These are phyloP conservation scores for Chiloscyllium plagiosum DNA, from an alignment of 2,113 vertebrate species.

Conservation along the genomic window DNA sequence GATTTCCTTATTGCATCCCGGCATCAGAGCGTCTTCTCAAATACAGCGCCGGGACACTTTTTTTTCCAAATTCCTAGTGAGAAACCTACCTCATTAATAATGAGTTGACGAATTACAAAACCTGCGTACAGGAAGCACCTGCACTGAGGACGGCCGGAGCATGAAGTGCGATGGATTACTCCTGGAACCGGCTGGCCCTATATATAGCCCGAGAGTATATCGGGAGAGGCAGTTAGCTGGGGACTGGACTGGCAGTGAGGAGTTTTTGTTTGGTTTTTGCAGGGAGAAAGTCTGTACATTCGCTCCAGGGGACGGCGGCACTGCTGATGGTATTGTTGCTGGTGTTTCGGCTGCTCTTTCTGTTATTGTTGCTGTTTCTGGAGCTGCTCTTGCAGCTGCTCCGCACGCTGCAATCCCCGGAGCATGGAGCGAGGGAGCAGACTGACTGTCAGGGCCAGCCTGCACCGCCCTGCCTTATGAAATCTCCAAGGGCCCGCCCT, in stretches of 20 bases:
- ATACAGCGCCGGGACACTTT: slow-evolving; percentile 45
- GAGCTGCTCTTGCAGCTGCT: not conserved
- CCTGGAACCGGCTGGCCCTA: not conserved
- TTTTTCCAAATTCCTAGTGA: not conserved
- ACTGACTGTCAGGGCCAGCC: not conserved
- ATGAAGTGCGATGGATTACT: not conserved
- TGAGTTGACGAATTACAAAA: not conserved
- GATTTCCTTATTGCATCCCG: slow-evolving; percentile 1
- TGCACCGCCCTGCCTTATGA: slow-evolving; percentile 20
- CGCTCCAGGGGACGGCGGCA: not conserved
- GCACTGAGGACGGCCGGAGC: not conserved
- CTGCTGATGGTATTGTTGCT: not conserved
- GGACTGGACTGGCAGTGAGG: not conserved
- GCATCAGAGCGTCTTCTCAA: not conserved
- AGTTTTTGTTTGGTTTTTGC: not conserved
- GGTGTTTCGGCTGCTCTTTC: not conserved
- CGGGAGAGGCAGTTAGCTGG: not conserved
- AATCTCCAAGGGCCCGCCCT: slow-evolving; percentile 21
- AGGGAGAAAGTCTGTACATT: not conserved
- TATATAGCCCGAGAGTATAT: not conserved
- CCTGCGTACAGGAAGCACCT: slow-evolving; percentile 8
- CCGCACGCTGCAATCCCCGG: not conserved
- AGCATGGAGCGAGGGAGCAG: not conserved
- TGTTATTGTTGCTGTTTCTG: not conserved
- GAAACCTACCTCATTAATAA: slow-evolving; percentile 31